Conservation (phyloP, 1,140 invertebrate genomes). For the Ips typographus region DNA sequence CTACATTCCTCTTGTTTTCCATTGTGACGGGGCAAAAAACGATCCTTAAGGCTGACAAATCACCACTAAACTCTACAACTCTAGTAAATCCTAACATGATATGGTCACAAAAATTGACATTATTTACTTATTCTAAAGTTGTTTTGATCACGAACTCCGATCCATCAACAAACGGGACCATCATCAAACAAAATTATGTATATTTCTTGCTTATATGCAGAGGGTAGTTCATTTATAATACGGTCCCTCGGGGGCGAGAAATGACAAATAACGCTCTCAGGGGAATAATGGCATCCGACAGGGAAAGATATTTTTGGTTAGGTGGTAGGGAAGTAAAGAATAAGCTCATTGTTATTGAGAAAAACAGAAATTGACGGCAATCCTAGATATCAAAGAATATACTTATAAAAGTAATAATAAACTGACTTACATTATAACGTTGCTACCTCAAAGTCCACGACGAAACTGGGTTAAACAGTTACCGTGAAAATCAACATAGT, state of each 20-base stretch:
- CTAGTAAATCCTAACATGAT: not conserved
- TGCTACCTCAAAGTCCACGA: no score
- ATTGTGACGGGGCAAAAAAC: constrained; percentile 2
- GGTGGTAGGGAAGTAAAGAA: constrained; percentile 1
- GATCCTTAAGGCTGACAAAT: not conserved
- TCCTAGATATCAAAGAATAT: not conserved
- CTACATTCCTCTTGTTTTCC: constrained; percentile 3
- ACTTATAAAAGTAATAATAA: no score
- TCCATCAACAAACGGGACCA: not conserved
- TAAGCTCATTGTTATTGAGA: constrained; percentile 8
- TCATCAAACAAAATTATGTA: not conserved
- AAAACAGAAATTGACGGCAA: constrained; percentile 14
- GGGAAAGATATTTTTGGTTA: constrained; percentile 11
- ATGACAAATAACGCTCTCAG: constrained; percentile 16
- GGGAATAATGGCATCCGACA: constrained; percentile 10
- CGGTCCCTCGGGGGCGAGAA: constrained; percentile 1
- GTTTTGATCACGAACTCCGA: not conserved
- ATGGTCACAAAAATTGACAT: not conserved
- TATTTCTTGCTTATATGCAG: constrained; percentile 9
- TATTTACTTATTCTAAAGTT: not conserved
- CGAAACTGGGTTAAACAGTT: no score
- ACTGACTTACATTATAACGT: no score
- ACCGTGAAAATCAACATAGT: no score
- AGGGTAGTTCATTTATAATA: constrained; percentile 7
- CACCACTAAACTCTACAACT: not conserved